Evolutionary conservation across 2,797 vertebrate genomes (phyloP).

Genomic region (Rhadinocentrus ornatus): DNA sequence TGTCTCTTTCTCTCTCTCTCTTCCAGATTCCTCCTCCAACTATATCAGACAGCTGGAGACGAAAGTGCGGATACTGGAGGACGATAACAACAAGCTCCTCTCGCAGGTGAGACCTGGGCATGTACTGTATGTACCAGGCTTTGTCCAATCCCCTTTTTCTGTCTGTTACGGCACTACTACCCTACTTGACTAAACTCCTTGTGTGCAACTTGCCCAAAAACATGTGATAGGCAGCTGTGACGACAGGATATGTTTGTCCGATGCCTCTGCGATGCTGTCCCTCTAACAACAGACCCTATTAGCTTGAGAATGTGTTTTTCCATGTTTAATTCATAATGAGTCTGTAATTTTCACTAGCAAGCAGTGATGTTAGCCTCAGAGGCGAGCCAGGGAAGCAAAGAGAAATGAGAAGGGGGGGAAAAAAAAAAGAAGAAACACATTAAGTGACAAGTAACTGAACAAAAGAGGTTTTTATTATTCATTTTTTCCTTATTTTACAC

Average conservation of each 20-base stretch:
- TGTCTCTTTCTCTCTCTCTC: slow-evolving; percentile 37
- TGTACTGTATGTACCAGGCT: neutral
- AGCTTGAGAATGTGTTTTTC: slow-evolving; percentile 61
- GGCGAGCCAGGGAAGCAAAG: slow-evolving; percentile 54
- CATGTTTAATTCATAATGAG: slow-evolving; percentile 77
- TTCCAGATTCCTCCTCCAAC: slow-evolving; percentile 91
- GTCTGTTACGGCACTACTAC: neutral
- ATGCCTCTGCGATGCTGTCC: slow-evolving; percentile 35
- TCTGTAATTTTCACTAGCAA: slow-evolving; percentile 52
- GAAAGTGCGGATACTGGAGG: slow-evolving; percentile 93
- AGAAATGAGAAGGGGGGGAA: slow-evolving; percentile 47
- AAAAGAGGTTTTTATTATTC: slow-evolving; percentile 36
- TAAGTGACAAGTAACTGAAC: slow-evolving; percentile 67
- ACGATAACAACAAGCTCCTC: slow-evolving; percentile 90
- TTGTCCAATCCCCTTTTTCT: too few species aligned
- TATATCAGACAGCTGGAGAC: slow-evolving; percentile 95
- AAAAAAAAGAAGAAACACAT: slow-evolving; percentile 21
- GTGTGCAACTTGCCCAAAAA: slow-evolving; percentile 21
- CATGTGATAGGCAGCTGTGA: slow-evolving; percentile 24
- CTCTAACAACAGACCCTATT: slow-evolving; percentile 48
- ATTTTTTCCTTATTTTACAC: neutral
- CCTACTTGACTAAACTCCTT: slow-evolving; percentile 19
- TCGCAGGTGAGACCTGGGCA: slow-evolving; percentile 85
- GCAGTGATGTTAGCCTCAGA: slow-evolving; percentile 60
- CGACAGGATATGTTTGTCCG: slow-evolving; percentile 34